Base-by-base conservation (phyloP, 2,888 invertebrate genomes). In the Heliconius charithonia region DNA sequence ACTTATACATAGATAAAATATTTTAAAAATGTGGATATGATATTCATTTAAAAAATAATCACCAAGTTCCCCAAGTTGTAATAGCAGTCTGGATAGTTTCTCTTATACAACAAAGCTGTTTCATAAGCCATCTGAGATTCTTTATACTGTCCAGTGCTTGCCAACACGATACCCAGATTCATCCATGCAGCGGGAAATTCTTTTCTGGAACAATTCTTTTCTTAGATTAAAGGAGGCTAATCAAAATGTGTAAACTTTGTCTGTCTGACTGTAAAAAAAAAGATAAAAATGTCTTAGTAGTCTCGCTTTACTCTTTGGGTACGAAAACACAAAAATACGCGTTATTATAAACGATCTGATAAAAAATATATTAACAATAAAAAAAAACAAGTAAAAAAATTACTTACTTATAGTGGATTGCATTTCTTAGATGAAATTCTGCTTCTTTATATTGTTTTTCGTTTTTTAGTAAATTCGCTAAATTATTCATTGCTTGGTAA, bases 131-230 rank as follows among this genome's bases (percentile, higher is more conserved):
- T 87, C 86, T 98, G 96, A 0, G 99, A 97, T 86, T 97, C 97
- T 3, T 95, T 89, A 81, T 96, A 96, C 80, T 97, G 96, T 83
- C 97, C 96, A 74, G 97, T 94, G 63, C 96, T 96, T 0, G 98
- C 97, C 82, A 98, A 96, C 51, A 99, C 98, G 84, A 99, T 99
- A 25, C 99, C 99, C 76, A 99, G 95, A 93, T 99, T 99, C 99
- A 99, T 99, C 99, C 99, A 99, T 0, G 99, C 99, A 0, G 98
- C 97, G 3, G 99, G 97, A 93, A 99, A 99, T 88, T 98, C 97
- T 56, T 97, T 95, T 85, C 98, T 97, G 88, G 67, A 84, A 85
- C 76, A 67, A 16, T 70, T 63, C 32, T 25, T 27, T 22, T 51
- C 27, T 51, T 63, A 63, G n/a, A 51, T 19, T 59, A n/a, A 59